These are phyloP conservation scores for Drosophila tripunctata DNA, from an alignment of 2,888 invertebrate genomes.

Conservation along the genomic window DNA sequence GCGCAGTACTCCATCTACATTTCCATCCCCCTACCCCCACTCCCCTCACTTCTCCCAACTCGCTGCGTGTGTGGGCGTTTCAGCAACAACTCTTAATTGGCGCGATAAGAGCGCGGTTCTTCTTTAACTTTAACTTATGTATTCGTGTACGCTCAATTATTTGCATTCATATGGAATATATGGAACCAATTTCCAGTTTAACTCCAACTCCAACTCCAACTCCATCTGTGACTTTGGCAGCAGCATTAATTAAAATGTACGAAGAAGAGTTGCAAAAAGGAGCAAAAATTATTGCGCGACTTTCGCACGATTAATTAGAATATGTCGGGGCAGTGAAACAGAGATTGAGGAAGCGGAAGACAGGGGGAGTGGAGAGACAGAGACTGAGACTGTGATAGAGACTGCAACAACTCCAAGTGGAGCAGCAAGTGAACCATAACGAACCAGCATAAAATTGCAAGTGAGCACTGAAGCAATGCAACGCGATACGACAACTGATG, in stretches of 20 bases:
- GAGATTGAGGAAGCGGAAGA: not conserved
- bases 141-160: constrained; percentile 29
- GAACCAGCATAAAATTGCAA: constrained; percentile 48
- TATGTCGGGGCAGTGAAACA: not conserved
- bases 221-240: not conserved
- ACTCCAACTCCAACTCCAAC: too few species aligned
- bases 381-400: not conserved
- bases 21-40: not conserved
- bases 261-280: not conserved
- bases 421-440: constrained; percentile 67
- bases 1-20: not conserved
- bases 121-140: not conserved
- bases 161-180: constrained; percentile 42
- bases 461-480: constrained; percentile 50
- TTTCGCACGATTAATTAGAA: constrained; percentile 69
- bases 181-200: too few species aligned
- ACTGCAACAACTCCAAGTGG: constrained; percentile 30
- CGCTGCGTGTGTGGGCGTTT: constrained; percentile 39
- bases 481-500: constrained; percentile 38
- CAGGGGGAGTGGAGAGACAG: not conserved
- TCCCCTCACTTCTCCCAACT: not conserved
- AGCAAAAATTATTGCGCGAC: constrained; percentile 36
- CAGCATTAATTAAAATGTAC: constrained; percentile 61
- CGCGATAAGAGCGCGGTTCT: constrained; percentile 20
- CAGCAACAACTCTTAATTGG: constrained; percentile 47